These are phyloP conservation scores for Isotomurus palustris DNA, from an alignment of 2,888 invertebrate species.

Conservation along the genomic window DNA sequence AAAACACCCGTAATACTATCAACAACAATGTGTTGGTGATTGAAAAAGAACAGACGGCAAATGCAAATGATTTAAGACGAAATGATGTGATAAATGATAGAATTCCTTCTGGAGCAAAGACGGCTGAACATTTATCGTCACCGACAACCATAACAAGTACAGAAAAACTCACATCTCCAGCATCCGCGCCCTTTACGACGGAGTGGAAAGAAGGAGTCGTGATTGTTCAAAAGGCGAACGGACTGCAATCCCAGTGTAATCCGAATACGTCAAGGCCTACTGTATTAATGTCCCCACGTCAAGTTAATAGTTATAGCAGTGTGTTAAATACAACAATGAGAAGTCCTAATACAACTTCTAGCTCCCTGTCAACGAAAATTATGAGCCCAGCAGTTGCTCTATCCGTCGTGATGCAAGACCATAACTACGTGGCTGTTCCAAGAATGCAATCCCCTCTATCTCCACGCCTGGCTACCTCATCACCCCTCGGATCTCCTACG, in stretches of 20 bases:
- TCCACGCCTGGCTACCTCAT: neutral
- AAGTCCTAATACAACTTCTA: too few species aligned
- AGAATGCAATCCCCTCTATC: slow-evolving; percentile 11
- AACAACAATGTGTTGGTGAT: too few species aligned
- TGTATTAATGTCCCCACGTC: slow-evolving; percentile 22
- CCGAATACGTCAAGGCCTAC: slow-evolving; percentile 30
- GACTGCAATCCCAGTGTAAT: slow-evolving; percentile 4
- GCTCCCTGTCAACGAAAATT: neutral
- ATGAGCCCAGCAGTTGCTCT: neutral
- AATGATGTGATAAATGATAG: too few species aligned
- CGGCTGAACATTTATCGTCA: too few species aligned
- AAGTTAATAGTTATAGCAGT: neutral
- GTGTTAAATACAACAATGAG: too few species aligned
- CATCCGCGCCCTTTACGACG: slow-evolving; percentile 3
- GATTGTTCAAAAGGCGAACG: neutral
- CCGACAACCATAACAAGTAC: too few species aligned
- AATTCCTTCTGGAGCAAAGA: too few species aligned
- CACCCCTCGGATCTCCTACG: slow-evolving; percentile 4
- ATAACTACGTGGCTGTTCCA: slow-evolving; percentile 25
- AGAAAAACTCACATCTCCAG: neutral
- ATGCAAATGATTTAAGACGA: too few species aligned
- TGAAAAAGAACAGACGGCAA: too few species aligned
- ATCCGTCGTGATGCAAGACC: slow-evolving; percentile 29
- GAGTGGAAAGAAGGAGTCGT: too few species aligned
- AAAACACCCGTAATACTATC: too few species aligned